Conservation (phyloP, 2,888 invertebrate genomes). For the Phyto melanocephala region DNA sequence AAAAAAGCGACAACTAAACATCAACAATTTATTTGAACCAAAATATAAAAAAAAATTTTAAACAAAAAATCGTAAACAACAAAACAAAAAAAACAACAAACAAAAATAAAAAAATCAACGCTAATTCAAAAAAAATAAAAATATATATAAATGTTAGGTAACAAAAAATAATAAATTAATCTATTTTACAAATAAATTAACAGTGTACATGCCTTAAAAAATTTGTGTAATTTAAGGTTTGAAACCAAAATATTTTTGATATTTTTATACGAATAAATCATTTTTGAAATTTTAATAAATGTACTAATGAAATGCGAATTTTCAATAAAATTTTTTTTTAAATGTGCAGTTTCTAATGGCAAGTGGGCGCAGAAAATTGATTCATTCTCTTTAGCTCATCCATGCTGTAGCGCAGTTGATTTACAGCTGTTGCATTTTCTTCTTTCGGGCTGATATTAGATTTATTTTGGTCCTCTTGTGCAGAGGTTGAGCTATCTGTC, state of each 20-base stretch:
- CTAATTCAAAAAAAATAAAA: constrained; percentile 16
- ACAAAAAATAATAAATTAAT: constrained; percentile 21
- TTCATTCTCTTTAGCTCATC: constrained; percentile 66
- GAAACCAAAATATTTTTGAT: constrained; percentile 38
- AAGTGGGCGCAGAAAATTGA: constrained; percentile 59
- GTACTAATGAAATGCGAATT: neutral
- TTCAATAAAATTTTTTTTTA: too few relatives aligned
- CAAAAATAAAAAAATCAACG: constrained; percentile 31
- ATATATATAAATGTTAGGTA: too few relatives aligned
- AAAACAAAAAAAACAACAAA: constrained; percentile 34
- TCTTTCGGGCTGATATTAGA: neutral
- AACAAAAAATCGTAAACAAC: constrained; percentile 18
- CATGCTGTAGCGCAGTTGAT: constrained; percentile 65
- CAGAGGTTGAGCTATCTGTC: neutral
- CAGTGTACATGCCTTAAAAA: too few relatives aligned
- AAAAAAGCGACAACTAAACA: constrained; percentile 11
- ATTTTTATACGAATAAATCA: neutral
- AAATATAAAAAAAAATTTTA: constrained; percentile 1
- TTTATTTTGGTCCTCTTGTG: neutral
- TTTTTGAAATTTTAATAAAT: constrained; percentile 25
- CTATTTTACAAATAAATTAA: constrained; percentile 31
- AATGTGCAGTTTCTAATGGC: constrained; percentile 54
- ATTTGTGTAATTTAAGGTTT: constrained; percentile 28
- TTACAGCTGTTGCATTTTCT: constrained; percentile 10
- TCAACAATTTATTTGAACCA: constrained; percentile 41